A percentile compares a stretch with the other conserved stretches of the same genome.
Conservation (phyloP, 2,888 invertebrate species). For the Platynereis dumerilii region DNA sequence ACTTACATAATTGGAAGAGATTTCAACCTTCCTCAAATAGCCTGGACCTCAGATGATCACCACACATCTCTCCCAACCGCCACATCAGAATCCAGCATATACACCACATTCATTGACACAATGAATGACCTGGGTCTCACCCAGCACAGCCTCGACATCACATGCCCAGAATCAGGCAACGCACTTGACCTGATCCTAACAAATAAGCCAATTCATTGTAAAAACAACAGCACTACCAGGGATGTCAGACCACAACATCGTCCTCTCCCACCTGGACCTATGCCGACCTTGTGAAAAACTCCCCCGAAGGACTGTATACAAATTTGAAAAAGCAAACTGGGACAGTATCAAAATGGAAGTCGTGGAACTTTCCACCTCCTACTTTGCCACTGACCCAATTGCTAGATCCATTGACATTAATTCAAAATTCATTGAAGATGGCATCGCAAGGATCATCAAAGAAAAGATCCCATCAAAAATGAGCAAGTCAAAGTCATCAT, state of each 20-base stretch:
- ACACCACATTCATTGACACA: background rate
- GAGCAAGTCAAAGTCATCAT: too few species aligned
- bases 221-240: too few species aligned
- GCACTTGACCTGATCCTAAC: background rate
- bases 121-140: background rate
- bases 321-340: background rate
- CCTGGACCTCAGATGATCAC: background rate
- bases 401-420: too few species aligned
- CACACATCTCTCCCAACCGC: background rate
- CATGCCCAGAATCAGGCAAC: background rate
- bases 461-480: too few species aligned
- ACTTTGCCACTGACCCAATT: too few species aligned
- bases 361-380: too few species aligned
- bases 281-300: background rate
- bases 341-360: background rate
- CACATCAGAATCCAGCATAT: background rate
- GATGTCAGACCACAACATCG: too few species aligned
- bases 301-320: background rate
- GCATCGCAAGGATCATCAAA: too few species aligned
- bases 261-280: too few species aligned
- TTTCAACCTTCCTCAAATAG: background rate
- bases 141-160: background rate
- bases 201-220: background rate
- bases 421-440: too few species aligned
- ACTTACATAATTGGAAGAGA: background rate